Conservation (phyloP, 1,140 invertebrate genomes). For the Drosophila orosa region DNA sequence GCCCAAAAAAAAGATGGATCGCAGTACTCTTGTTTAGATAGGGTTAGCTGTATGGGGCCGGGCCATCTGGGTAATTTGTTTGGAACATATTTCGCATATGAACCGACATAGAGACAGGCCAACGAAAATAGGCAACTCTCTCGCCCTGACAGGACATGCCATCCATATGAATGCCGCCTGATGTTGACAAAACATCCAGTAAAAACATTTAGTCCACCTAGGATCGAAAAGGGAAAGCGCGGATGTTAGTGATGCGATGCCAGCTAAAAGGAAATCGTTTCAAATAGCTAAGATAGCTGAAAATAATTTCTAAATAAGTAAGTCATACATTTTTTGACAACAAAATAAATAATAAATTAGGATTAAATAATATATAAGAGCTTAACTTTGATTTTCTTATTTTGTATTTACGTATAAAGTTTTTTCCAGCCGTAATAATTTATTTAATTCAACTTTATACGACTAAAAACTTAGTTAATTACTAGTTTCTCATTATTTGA, state of each 20-base stretch:
- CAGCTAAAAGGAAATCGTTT: neutral
- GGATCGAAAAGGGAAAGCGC: constrained; percentile 16
- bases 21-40: constrained; percentile 35
- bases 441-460: neutral
- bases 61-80: constrained; percentile 30
- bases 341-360: neutral
- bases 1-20: constrained; percentile 2
- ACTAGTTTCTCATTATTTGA: neutral
- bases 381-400: neutral
- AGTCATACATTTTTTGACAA: too few relatives aligned
- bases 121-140: constrained; percentile 32
- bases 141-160: constrained; percentile 12
- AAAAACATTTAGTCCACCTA: constrained; percentile 61
- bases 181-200: constrained; percentile 67
- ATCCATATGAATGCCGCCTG: constrained; percentile 37
- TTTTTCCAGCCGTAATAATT: neutral
- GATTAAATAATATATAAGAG: neutral
- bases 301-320: neutral
- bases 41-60: constrained; percentile 27
- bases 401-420: neutral
- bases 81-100: constrained; percentile 53
- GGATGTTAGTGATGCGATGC: neutral
- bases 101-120: constrained; percentile 12
- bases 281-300: neutral
- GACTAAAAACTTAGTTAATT: neutral